Evolutionary conservation across 2,113 vertebrate species (phyloP).

Genomic region (Microcebus lehilahytsara): DNA sequence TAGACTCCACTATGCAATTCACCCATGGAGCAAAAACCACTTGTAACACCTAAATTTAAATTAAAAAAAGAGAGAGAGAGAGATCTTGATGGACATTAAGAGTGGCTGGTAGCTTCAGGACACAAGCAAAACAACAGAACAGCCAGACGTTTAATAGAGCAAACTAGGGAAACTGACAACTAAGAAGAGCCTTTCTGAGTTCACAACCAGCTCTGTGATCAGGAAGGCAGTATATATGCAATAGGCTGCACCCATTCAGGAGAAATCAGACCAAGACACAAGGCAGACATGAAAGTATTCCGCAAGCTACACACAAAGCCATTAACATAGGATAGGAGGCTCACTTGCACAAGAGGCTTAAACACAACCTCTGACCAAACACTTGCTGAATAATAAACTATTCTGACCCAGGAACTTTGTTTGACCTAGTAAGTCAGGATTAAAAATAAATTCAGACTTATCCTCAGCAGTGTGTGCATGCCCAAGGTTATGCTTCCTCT

Average conservation of each 20-base stretch:
- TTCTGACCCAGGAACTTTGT: neutral
- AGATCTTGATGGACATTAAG: neutral
- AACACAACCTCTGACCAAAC: neutral
- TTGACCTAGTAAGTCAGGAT: neutral
- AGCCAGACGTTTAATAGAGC: neutral
- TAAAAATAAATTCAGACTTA: neutral
- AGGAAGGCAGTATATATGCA: neutral
- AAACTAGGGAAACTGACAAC: neutral
- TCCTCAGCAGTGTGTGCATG: neutral
- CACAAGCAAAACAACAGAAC: neutral
- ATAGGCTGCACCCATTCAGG: neutral
- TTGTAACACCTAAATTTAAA: too few relatives aligned
- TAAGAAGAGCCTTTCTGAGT: neutral
- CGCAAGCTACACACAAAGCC: neutral
- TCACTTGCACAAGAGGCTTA: neutral
- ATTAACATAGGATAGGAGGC: neutral
- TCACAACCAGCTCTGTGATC: neutral
- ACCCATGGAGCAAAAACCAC: too few relatives aligned
- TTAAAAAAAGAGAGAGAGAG: neutral
- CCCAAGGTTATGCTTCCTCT: neutral
- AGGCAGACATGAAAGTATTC: neutral
- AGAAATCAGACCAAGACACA: neutral
- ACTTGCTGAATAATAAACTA: neutral
- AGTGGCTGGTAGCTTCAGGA: neutral
- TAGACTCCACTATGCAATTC: too few relatives aligned